phyloP scores from a whole-genome alignment of 35 echinoderm and acorn worm species.

The Acanthaster planci region DNA sequence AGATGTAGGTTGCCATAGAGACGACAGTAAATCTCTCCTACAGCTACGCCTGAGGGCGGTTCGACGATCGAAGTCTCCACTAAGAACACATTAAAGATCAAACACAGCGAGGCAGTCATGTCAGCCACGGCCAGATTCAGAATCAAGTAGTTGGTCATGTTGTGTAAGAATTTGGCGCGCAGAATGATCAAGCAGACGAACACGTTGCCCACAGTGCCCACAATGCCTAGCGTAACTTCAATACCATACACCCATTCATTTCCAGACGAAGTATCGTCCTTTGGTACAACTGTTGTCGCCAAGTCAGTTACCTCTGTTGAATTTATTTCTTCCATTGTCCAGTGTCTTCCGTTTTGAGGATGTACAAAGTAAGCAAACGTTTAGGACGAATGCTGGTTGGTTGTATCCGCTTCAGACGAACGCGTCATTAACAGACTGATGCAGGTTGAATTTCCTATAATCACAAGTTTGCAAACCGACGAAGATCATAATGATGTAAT shows the following conservation, averaged over 20 bases:
- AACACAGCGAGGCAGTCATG: slow-evolving; percentile 64
- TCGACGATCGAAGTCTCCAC: slow-evolving; percentile 46
- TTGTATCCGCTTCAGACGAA: too few species aligned
- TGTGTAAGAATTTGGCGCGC: slow-evolving; percentile 76
- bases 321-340: too few species aligned
- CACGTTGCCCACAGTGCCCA: slow-evolving; percentile 81
- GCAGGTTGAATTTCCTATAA: too few species aligned
- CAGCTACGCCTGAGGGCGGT: slow-evolving; percentile 24
- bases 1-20: slow-evolving; percentile 68
- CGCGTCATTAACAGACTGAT: too few species aligned
- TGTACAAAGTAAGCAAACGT: too few species aligned
- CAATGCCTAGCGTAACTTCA: slow-evolving; percentile 70
- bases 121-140: slow-evolving; percentile 89
- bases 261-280: not conserved
- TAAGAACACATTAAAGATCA: slow-evolving; percentile 85
- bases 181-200: slow-evolving; percentile 81
- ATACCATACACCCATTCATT: slow-evolving; percentile 77
- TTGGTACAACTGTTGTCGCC: not conserved
- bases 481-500: too few species aligned
- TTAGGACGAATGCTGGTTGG: too few species aligned
- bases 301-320: too few species aligned
- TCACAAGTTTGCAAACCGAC: too few species aligned
- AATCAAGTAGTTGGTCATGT: slow-evolving; percentile 93
- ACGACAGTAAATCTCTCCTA: slow-evolving; percentile 80
- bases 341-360: too few species aligned